Percentiles rank a stretch among this genome's conserved stretches.
Evolutionary conservation across 2,797 vertebrate genomes (phyloP).

Genomic region (Acipenser transmontanus): DNA sequence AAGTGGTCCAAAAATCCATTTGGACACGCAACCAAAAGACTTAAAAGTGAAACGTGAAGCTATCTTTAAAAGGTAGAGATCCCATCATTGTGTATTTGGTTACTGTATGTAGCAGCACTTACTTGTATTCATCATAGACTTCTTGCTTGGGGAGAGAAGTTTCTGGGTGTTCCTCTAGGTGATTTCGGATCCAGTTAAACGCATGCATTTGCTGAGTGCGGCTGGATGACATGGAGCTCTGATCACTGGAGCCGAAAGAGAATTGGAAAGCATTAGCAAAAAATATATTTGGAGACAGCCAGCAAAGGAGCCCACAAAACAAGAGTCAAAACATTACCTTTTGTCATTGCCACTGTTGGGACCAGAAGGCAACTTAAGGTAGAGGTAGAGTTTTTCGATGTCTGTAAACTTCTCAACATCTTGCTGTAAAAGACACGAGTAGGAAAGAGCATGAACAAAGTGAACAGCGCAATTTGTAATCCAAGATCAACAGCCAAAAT

Average conservation of each 20-base stretch:
- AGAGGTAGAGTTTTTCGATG: conserved; percentile 99
- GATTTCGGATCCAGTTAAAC: conserved; percentile 92
- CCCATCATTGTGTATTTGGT: too few relatives aligned
- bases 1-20: too few relatives aligned
- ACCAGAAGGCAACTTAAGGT: conserved; percentile 99
- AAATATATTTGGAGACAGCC: background rate
- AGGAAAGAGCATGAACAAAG: background rate
- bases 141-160: conserved; percentile 97
- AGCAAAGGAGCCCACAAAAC: background rate
- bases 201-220: conserved; percentile 94
- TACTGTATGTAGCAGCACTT: conserved; percentile 37
- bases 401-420: conserved; percentile 99
- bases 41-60: too few relatives aligned
- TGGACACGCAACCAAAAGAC: too few relatives aligned
- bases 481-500: too few relatives aligned
- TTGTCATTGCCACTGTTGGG: conserved; percentile 93
- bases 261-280: background rate
- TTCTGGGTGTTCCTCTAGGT: conserved; percentile 93
- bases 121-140: conserved; percentile 98
- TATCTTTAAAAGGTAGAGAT: too few relatives aligned
- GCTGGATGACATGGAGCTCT: conserved; percentile 85
- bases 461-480: too few relatives aligned
- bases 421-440: conserved; percentile 69
- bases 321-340: conserved; percentile 63
- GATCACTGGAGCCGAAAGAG: conserved; percentile 62